These are phyloP conservation scores for Stramonita haemastoma DNA, from an alignment of 2,888 invertebrate species.

Conservation along the genomic window DNA sequence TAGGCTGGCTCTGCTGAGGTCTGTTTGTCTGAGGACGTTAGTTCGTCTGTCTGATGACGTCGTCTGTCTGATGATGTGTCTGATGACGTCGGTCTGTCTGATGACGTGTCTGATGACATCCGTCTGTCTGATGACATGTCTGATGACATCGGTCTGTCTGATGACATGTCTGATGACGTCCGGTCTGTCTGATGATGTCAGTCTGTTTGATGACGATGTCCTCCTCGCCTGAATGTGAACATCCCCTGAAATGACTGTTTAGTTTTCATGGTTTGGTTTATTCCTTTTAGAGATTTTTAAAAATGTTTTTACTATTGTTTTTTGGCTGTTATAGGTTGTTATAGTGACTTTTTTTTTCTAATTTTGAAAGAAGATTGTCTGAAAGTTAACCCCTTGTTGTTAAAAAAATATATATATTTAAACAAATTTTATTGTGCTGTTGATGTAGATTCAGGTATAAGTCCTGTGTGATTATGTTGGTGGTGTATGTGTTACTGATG, in stretches of 20 bases:
- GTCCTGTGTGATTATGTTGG: not conserved
- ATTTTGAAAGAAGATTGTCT: not conserved
- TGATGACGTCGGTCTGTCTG: not conserved
- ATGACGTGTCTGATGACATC: not conserved
- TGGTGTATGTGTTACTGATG: not conserved
- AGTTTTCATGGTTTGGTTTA: not conserved
- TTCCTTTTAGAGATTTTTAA: not conserved
- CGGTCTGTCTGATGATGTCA: not conserved
- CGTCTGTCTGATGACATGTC: not conserved
- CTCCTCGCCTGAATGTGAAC: not conserved
- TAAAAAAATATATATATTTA: no score
- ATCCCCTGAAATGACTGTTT: not conserved
- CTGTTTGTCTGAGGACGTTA: no score
- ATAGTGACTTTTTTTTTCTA: not conserved
- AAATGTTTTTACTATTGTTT: not conserved
- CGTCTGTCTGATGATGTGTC: not conserved
- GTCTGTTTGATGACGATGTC: no score
- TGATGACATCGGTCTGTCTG: not conserved
- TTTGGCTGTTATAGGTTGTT: no score
- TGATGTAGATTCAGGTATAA: not conserved
- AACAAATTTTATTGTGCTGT: not conserved
- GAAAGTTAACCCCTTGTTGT: not conserved
- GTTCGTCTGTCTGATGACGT: no score
- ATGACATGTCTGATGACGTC: no score
- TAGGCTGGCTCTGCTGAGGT: not conserved